phyloP scores from a whole-genome alignment of 2,113 vertebrate genomes.

The Motacilla alba region DNA sequence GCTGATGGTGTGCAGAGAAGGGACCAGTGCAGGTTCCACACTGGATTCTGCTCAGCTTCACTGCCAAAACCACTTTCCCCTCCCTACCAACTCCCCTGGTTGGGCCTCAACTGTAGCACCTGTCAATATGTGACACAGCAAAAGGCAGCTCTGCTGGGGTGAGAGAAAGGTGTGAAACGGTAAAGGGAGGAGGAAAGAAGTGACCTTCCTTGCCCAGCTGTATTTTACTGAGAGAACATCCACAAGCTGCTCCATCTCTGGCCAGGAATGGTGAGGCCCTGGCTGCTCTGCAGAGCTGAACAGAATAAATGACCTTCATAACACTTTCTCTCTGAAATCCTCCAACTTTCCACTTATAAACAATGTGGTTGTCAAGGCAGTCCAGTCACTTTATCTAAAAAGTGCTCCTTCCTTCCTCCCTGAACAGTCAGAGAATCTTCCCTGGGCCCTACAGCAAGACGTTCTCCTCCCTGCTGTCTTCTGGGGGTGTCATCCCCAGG shows the following conservation, averaged over 20 bases:
- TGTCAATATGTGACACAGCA: not conserved
- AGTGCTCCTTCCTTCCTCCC: not conserved
- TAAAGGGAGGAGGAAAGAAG: not conserved
- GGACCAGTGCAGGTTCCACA: fast-evolving
- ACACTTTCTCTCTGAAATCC: not conserved
- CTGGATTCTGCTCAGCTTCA: not conserved
- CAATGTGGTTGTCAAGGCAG: not conserved
- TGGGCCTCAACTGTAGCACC: not conserved
- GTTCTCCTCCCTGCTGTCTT: not conserved
- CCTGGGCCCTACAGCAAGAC: not conserved
- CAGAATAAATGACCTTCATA: not conserved
- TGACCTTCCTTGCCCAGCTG: not conserved
- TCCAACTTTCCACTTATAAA: not conserved
- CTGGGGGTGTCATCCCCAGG: not conserved
- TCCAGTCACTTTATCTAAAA: not conserved
- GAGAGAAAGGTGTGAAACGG: not conserved
- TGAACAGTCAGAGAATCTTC: not conserved
- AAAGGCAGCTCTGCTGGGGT: not conserved
- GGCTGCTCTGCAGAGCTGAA: not conserved
- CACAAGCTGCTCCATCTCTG: not conserved
- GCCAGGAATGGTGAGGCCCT: not conserved
- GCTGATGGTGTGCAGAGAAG: not conserved
- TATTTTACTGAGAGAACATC: not conserved
- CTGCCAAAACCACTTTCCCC: not conserved
- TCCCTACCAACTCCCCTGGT: not conserved